These are phyloP conservation scores for Brenthis ino DNA, from an alignment of 2,888 invertebrate genomes.

Conservation along the genomic window DNA sequence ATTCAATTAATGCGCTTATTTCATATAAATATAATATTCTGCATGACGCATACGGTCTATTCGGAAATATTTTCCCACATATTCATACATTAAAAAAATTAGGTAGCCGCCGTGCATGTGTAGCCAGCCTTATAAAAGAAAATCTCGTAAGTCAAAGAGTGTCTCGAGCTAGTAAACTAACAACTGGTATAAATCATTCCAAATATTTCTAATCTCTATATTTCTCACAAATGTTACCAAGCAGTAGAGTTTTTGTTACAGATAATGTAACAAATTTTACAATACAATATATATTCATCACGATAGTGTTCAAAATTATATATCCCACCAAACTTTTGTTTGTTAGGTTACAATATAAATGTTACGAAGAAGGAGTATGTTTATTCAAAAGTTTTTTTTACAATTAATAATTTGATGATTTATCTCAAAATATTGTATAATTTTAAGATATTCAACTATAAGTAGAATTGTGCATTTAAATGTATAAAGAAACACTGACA, in stretches of 20 bases:
- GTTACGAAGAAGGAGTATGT: not conserved
- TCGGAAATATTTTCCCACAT: too few species aligned
- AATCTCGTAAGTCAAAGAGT: too few species aligned
- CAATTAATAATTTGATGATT: not conserved
- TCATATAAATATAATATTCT: too few species aligned
- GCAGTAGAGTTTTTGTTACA: not conserved
- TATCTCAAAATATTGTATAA: not conserved
- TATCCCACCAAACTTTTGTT: constrained; percentile 45
- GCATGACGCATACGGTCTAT: too few species aligned
- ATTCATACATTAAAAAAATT: too few species aligned
- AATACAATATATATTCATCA: constrained; percentile 7
- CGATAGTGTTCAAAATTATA: constrained; percentile 41
- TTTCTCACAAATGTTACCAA: constrained; percentile 20
- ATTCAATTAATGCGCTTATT: too few species aligned
- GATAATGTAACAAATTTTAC: constrained; percentile 4
- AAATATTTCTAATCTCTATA: not conserved
- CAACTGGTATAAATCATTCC: constrained; percentile 7
- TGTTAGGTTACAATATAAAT: constrained; percentile 6
- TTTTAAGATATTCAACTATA: constrained; percentile 3
- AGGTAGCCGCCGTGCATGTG: too few species aligned
- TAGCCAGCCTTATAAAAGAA: too few species aligned
- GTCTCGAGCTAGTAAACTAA: too few species aligned
- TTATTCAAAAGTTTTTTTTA: not conserved
- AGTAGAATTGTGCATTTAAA: constrained; percentile 29
- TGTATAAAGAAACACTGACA: constrained; percentile 26